Evolutionary conservation across 2,888 invertebrate genomes (phyloP).

Genomic region (Ormyrus pomaceus): DNA sequence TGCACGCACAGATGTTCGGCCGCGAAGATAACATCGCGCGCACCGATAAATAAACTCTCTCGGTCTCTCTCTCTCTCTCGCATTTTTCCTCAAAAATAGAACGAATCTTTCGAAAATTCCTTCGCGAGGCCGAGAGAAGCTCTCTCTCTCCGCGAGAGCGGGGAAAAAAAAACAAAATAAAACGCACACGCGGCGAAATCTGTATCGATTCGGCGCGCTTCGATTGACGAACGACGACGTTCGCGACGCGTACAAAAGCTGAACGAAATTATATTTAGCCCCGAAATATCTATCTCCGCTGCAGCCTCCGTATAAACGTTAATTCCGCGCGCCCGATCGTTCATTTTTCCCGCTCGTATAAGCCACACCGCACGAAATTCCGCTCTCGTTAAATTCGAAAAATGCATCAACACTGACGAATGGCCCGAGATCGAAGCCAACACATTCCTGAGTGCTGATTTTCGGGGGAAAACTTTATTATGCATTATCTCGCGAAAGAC

Average conservation of each 20-base stretch:
- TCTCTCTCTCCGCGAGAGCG: too few relatives aligned
- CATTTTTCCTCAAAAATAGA: slow-evolving; percentile 33
- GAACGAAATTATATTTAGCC: background rate
- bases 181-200: too few relatives aligned
- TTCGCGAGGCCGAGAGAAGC: background rate
- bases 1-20: background rate
- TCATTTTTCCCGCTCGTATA: background rate
- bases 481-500: too few relatives aligned
- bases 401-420: slow-evolving; percentile 21
- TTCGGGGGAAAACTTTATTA: background rate
- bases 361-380: background rate
- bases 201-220: too few relatives aligned
- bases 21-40: background rate
- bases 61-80: background rate
- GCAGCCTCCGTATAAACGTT: background rate
- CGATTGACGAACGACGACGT: too few relatives aligned
- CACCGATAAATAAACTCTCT: slow-evolving; percentile 37
- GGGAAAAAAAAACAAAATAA: too few relatives aligned
- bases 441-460: slow-evolving; percentile 8
- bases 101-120: slow-evolving; percentile 18
- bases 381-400: slow-evolving; percentile 19
- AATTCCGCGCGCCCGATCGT: background rate
- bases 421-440: slow-evolving; percentile 22
- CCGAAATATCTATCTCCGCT: background rate
- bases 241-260: too few relatives aligned